Base-by-base conservation (phyloP, 2,113 vertebrate species). In the Gyps fulvus region DNA sequence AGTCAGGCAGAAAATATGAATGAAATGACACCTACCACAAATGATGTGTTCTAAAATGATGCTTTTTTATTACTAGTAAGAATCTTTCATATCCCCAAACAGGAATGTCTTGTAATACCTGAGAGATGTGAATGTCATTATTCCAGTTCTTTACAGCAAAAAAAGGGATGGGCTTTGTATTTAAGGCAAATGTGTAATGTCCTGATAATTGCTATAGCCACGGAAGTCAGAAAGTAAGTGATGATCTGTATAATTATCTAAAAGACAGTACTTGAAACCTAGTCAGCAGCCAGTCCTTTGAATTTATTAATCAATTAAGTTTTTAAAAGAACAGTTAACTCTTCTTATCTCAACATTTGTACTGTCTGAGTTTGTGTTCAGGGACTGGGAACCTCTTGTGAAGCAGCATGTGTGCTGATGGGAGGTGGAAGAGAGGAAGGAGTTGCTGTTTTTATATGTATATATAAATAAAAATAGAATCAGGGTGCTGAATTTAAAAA, bases 281-380 rank as follows among this genome's bases (percentile, higher is more conserved):
- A 73, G 54, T 81, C 36, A 83, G n/a, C 40, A 58, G 54, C 29
- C 14, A 73, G 59, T 14, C 26, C 21, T 90, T 92, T 73, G 54
- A 92, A 83, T 90, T 88, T 80, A 87, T 93, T 85, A 88, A 83
- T 92, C 54, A 80, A 70, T 94, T 83, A 87, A 5, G 13, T 54
- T 83, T 89, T 76, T 25, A 17, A 70, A 83, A 61, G 54, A 77
- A 17, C n/a, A 47, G 11, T 47, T 89, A 43, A 66, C 22, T 82
- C 23, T 90, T 82, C n/a, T 79, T 74, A 71, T 61, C 57, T 89
- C 17, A 61, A 11, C 32, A 19, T 43, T 84, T 74, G 13, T 50
- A 32, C 34, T 47, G 34, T 72, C 32, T 69, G 49, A 87, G 38
- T 11, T 40, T 71, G 15, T 73, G 43, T 54, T 93, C 16, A 20